These are phyloP conservation scores for Prolemur simus DNA, from an alignment of 2,113 vertebrate species.

Conservation along the genomic window DNA sequence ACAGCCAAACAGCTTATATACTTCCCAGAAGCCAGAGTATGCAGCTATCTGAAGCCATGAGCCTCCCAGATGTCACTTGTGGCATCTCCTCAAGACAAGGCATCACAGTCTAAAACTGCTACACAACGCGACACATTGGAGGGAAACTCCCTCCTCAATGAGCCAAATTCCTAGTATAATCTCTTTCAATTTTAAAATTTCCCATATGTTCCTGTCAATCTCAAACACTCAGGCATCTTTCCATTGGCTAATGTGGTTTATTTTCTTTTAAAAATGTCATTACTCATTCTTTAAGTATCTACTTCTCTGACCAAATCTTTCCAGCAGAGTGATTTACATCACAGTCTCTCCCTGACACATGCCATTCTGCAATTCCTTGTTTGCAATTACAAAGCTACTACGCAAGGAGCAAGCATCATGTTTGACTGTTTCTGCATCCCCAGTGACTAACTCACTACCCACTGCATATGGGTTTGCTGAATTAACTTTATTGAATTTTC, in stretches of 20 bases:
- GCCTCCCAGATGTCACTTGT: not conserved
- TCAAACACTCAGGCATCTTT: not conserved
- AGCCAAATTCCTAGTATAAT: not conserved
- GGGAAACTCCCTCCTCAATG: not conserved
- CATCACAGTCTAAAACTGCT: not conserved
- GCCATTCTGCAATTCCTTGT: not conserved
- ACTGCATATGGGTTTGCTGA: not conserved
- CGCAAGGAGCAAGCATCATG: not conserved
- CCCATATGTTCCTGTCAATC: not conserved
- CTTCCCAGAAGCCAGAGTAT: not conserved
- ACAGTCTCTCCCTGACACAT: not conserved
- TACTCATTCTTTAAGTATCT: not conserved
- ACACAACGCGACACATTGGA: not conserved
- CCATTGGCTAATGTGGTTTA: not conserved
- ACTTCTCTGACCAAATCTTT: not conserved
- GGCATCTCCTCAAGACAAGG: not conserved
- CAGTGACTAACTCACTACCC: not conserved
- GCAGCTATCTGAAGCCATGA: not conserved
- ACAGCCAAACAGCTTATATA: not conserved
- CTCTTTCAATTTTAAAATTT: conserved; percentile 19
- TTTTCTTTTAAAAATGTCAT: not conserved
- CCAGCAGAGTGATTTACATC: not conserved
- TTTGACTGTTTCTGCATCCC: not conserved
- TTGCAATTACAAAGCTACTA: not conserved
- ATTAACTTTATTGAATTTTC: not conserved